A percentile compares a stretch with the other conserved stretches of the same genome.
Conservation (phyloP, 2,113 vertebrate species). For the Phaethornis superciliosus region DNA sequence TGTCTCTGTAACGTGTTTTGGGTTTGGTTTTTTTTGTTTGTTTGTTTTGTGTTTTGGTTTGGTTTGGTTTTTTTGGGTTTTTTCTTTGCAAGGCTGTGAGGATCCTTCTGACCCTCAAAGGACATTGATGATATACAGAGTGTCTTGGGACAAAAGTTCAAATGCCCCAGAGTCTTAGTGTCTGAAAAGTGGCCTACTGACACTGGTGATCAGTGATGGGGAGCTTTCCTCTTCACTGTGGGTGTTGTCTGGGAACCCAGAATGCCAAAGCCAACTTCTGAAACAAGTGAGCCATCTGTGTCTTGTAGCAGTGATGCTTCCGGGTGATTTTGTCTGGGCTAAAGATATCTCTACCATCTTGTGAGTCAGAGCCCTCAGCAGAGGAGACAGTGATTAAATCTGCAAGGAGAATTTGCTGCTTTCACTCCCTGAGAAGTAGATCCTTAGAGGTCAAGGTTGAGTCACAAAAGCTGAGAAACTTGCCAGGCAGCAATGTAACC, state of each 20-base stretch:
- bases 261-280: not conserved
- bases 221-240: not conserved
- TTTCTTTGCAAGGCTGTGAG: not conserved
- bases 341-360: conserved; percentile 39
- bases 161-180: fast-evolving
- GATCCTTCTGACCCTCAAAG: not conserved
- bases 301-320: not conserved
- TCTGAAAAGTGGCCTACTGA: not conserved
- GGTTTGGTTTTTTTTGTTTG: no score
- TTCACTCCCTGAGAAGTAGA: conserved; percentile 18
- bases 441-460: conserved; percentile 59
- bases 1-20: not conserved
- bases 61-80: no score
- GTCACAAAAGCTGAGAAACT: conserved; percentile 41
- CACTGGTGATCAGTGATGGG: not conserved
- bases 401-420: conserved; percentile 37
- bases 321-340: not conserved
- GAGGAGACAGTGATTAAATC: conserved; percentile 49
- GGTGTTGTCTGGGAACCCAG: not conserved
- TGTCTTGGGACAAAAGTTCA: not conserved
- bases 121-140: fast-evolving
- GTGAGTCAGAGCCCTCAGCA: conserved; percentile 26
- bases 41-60: no score
- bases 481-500: conserved; percentile 21
- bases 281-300: not conserved